Conservation (phyloP, 2,797 vertebrate genomes). For the Lophotriccus pileatus region DNA sequence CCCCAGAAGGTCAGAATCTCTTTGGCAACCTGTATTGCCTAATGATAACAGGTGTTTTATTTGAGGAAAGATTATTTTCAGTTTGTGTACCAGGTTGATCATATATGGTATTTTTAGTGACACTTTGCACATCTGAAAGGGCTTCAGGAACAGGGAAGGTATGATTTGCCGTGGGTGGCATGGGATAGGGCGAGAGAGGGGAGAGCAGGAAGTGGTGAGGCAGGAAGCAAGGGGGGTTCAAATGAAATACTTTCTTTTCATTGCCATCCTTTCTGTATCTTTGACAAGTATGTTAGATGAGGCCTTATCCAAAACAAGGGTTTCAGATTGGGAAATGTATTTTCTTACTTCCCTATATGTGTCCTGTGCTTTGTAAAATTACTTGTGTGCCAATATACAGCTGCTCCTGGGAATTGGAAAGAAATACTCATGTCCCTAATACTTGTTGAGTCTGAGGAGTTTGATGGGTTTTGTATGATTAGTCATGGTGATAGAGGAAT, state of each 20-base stretch:
- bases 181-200: constrained; percentile 6
- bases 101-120: neutral
- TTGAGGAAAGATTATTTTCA: neutral
- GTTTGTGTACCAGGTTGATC: neutral
- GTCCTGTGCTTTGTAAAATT: neutral
- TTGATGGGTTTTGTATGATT: neutral
- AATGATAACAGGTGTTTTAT: neutral
- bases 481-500: neutral
- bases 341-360: neutral
- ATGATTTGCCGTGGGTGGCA: neutral
- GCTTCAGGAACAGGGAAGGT: neutral
- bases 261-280: neutral
- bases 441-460: constrained; percentile 36
- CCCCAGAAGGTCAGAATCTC: neutral
- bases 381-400: neutral
- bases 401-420: neutral
- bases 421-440: neutral
- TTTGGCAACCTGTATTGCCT: neutral
- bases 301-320: neutral
- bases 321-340: neutral
- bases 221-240: neutral
- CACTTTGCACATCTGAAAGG: neutral
- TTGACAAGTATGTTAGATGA: neutral
- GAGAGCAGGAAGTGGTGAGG: constrained; percentile 12
- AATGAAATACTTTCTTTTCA: neutral